Conservation (phyloP, 2,888 invertebrate species). For the Halictus quadricinctus region DNA sequence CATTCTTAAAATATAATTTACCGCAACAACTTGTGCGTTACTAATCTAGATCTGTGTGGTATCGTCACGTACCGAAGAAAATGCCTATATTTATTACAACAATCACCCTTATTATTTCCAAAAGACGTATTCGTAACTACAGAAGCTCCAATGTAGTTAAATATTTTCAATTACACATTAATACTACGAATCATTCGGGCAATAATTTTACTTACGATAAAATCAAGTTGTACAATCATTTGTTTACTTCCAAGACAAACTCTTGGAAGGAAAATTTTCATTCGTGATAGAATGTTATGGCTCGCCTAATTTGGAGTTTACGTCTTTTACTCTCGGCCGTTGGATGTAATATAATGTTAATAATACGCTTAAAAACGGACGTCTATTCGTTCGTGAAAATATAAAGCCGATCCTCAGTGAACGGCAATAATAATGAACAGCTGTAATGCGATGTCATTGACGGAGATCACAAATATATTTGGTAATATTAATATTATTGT, state of each 20-base stretch:
- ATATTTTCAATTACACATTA: slow-evolving; percentile 25
- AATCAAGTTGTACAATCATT: slow-evolving; percentile 21
- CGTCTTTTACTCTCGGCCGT: neutral
- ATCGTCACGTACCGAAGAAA: slow-evolving; percentile 70
- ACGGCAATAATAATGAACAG: slow-evolving; percentile 41
- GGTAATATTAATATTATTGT: slow-evolving; percentile 56
- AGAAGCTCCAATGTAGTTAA: slow-evolving; percentile 44
- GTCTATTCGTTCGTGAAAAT: slow-evolving; percentile 31
- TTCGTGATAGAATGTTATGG: neutral
- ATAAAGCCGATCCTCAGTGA: slow-evolving; percentile 53
- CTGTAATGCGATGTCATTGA: slow-evolving; percentile 28
- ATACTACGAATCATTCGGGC: slow-evolving; percentile 26
- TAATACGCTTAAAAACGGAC: slow-evolving; percentile 22
- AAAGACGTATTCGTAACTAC: slow-evolving; percentile 39
- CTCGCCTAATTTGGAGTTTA: slow-evolving; percentile 27
- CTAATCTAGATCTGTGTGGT: slow-evolving; percentile 70
- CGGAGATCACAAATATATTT: slow-evolving; percentile 43
- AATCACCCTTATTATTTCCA: slow-evolving; percentile 35
- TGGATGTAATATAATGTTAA: slow-evolving; percentile 14
- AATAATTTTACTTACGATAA: slow-evolving; percentile 42
- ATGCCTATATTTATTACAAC: slow-evolving; percentile 65
- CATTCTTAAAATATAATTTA: slow-evolving; percentile 68
- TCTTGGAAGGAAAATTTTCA: slow-evolving; percentile 24
- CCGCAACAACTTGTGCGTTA: slow-evolving; percentile 69
- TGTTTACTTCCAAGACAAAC: slow-evolving; percentile 22